Evolutionary conservation across 2,113 vertebrate genomes (phyloP).

Genomic region (Colaptes auratus): DNA sequence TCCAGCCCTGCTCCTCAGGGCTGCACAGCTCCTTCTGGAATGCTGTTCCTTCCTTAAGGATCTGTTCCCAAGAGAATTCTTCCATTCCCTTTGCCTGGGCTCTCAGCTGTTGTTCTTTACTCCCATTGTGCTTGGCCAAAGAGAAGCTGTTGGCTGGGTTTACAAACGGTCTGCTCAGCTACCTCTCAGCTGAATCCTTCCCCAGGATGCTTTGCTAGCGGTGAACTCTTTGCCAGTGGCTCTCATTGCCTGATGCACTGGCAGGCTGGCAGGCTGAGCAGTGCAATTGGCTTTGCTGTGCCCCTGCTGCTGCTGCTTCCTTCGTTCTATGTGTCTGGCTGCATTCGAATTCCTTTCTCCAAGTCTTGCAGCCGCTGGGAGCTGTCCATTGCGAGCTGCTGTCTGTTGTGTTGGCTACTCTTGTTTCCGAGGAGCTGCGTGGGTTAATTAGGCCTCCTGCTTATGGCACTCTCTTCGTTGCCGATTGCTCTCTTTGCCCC

Average conservation of each 20-base stretch:
- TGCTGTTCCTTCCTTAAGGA: neutral
- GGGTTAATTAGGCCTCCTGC: neutral
- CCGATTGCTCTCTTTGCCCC: neutral
- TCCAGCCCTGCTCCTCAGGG: neutral
- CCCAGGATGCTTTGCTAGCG: neutral
- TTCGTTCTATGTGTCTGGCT: neutral
- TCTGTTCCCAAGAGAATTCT: neutral
- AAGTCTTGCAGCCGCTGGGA: neutral
- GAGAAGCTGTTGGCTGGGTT: neutral
- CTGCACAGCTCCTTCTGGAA: neutral
- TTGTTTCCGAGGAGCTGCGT: neutral
- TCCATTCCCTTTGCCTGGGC: neutral
- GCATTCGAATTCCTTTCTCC: neutral
- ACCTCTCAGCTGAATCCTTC: neutral
- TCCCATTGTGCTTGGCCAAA: neutral
- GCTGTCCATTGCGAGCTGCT: neutral
- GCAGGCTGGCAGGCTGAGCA: neutral
- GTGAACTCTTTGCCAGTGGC: neutral
- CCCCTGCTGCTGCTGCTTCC: neutral
- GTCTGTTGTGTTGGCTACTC: neutral
- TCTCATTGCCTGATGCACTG: no score
- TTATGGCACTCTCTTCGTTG: neutral
- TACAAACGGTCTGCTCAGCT: neutral
- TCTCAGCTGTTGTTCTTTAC: neutral
- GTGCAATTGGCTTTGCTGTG: neutral